Base-by-base conservation (phyloP, 2,797 vertebrate species). In the Lophotriccus pileatus region DNA sequence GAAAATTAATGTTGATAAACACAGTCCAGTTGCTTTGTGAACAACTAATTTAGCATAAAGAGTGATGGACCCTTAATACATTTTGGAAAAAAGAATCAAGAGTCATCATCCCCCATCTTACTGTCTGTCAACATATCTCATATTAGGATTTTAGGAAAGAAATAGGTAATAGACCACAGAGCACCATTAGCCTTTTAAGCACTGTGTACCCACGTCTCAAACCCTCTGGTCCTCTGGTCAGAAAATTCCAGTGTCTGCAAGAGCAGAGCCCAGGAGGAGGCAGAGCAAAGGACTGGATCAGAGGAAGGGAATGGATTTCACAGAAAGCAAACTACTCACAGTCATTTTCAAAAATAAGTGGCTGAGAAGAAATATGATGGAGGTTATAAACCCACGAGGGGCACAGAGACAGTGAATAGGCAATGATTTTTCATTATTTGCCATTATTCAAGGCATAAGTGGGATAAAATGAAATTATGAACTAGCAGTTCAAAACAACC, bases 341-440 rank as follows among this genome's bases (percentile, higher is more conserved):
- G 77, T 44, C 58, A 90, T 96, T 94, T 62, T 37, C 14, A 2
- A 89, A 93, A 93, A 63, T 68, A 95, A 95, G 59, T 74, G 44
- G 70, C 58, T 90, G 67, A 94, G 81, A 74, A 95, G 91, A 93
- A 95, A 92, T 88, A 79, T 7, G 91, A 89, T 63, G 50, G 23
- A 89, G 91, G 92, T 79, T 94, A 77, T 90, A 87, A 93, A 92
- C 79, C 0, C 28, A 89, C 37, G 67, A 95, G 94, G 41, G 87
- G 70, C 69, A 73, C 46, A 72, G 91, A 89, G 84, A 95, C 47
- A 93, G 94, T 96, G 96, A 96, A 95, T 93, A 96, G 95, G 92
- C 95, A 94, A 89, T 95, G 87, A 95, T 95, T 96, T 95, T 94
- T 96, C 89, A 96, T 94, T 95, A 96, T 96, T 95, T 92, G 81